These are phyloP conservation scores for Bombus impatiens DNA, from an alignment of 1,140 invertebrate species.

Conservation along the genomic window DNA sequence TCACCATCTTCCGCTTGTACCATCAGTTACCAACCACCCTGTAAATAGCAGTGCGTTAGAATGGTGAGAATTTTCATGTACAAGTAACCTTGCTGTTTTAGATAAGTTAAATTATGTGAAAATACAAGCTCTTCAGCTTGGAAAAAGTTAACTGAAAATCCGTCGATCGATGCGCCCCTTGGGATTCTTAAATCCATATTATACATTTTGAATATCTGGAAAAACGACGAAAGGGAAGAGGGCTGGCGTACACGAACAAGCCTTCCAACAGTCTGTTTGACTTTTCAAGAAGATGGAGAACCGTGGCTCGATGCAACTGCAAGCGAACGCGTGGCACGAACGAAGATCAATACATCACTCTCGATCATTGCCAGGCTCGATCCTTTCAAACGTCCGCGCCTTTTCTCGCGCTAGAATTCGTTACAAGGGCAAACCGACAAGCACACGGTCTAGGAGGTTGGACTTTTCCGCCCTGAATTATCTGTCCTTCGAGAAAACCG, in stretches of 20 bases:
- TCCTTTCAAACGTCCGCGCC: constrained; percentile 33
- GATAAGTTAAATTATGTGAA: neutral
- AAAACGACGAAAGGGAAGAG: neutral
- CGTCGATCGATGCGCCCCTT: constrained; percentile 56
- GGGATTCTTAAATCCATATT: constrained; percentile 28
- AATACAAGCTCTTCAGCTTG: no score
- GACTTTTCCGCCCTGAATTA: neutral
- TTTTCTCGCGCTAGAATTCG: constrained; percentile 28
- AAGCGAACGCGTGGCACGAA: constrained; percentile 30
- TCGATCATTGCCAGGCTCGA: constrained; percentile 64
- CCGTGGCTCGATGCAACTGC: neutral
- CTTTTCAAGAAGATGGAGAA: neutral
- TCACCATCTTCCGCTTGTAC: no score
- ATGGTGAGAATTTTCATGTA: no score
- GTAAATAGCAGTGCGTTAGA: no score
- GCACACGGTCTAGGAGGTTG: constrained; percentile 9
- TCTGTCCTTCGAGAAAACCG: constrained; percentile 5
- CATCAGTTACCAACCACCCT: no score
- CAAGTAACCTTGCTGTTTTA: no score
- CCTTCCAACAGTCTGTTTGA: neutral
- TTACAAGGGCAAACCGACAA: constrained; percentile 20
- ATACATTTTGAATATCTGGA: constrained; percentile 21
- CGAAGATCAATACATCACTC: constrained; percentile 66
- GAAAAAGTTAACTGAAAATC: neutral
- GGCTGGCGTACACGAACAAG: neutral